Evolutionary conservation across 1,140 invertebrate species (phyloP).

Genomic region (Oppia nitens): DNA sequence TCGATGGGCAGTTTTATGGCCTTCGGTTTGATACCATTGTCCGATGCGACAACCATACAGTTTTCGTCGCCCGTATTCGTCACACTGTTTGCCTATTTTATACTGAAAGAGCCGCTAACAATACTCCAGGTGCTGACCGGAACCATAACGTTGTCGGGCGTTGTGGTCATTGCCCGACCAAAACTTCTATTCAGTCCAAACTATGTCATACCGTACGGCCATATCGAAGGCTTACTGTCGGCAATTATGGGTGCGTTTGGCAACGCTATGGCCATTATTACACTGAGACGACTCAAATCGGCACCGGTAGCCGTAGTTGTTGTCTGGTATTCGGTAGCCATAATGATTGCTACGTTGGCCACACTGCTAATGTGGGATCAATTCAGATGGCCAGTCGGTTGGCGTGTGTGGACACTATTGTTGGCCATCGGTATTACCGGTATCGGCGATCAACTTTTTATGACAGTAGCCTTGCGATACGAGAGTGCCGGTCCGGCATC

Average conservation of each 20-base stretch:
- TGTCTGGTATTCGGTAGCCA: slow-evolving; percentile 38
- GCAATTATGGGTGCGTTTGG: neutral
- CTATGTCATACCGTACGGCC: neutral
- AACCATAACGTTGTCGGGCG: slow-evolving; percentile 31
- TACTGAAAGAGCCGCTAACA: slow-evolving; percentile 36
- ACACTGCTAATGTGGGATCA: neutral
- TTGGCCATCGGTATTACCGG: slow-evolving; percentile 65
- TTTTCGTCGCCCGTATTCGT: slow-evolving; percentile 38
- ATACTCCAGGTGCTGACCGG: slow-evolving; percentile 33
- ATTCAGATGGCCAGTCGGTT: slow-evolving; percentile 1
- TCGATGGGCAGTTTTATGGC: slow-evolving; percentile 40
- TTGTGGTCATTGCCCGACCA: slow-evolving; percentile 34
- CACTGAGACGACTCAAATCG: slow-evolving; percentile 61
- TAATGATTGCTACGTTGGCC: neutral
- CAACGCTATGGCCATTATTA: slow-evolving; percentile 58
- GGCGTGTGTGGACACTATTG: slow-evolving; percentile 27
- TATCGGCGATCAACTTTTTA: slow-evolving; percentile 65
- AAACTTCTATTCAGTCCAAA: slow-evolving; percentile 28
- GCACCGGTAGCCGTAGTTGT: slow-evolving; percentile 51
- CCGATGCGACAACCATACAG: slow-evolving; percentile 39
- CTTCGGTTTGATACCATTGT: slow-evolving; percentile 38
- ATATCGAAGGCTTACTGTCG: slow-evolving; percentile 5
- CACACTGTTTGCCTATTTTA: slow-evolving; percentile 34
- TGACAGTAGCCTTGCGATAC: slow-evolving; percentile 64
- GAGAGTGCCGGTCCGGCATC: slow-evolving; percentile 75